Evolutionary conservation across 2,113 vertebrate genomes (phyloP).

Genomic region (Delphinus delphis): DNA sequence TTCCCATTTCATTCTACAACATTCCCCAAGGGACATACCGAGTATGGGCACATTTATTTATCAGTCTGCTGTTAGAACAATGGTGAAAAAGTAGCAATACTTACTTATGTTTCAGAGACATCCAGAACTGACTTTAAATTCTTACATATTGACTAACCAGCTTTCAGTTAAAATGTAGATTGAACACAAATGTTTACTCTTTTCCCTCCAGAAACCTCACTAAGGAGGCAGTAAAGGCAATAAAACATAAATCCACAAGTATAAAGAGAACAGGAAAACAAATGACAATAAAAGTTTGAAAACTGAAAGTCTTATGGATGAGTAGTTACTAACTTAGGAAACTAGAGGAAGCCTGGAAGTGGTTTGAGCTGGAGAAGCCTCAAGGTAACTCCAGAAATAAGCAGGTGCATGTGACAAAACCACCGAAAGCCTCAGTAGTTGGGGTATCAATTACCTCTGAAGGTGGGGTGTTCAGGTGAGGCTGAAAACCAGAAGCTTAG

Average conservation of each 20-base stretch:
- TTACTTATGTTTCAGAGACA: background rate
- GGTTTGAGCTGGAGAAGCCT: background rate
- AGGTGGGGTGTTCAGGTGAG: background rate
- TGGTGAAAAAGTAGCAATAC: background rate
- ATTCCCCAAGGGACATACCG: background rate
- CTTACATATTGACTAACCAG: background rate
- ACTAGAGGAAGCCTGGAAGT: background rate
- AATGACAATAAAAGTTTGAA: background rate
- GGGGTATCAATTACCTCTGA: background rate
- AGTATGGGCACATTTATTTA: background rate
- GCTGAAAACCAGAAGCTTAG: background rate
- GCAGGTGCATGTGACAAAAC: background rate
- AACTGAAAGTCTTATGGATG: background rate
- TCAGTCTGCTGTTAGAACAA: background rate
- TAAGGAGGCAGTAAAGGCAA: background rate
- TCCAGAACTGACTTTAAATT: background rate
- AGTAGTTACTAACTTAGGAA: background rate
- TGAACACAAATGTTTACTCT: background rate
- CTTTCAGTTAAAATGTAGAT: slow-evolving; percentile 24
- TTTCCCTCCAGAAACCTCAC: background rate
- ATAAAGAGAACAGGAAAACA: background rate
- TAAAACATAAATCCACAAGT: background rate
- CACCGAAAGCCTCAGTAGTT: background rate
- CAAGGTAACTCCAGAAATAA: background rate
- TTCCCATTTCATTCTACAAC: background rate